Base-by-base conservation (phyloP, 2,888 invertebrate species). In the Schizaphis graminum region DNA sequence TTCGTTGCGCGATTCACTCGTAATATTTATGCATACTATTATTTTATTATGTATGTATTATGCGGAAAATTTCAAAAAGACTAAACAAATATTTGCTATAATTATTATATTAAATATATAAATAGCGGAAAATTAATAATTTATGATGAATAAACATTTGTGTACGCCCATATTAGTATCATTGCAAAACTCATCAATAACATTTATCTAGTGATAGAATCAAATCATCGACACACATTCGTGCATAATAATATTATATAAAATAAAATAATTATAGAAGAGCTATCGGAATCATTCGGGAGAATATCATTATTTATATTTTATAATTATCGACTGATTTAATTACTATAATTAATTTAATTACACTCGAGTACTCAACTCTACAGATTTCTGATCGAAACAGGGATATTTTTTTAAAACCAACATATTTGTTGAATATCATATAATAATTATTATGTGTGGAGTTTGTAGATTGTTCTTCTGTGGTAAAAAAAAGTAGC, bases 151-250 rank as follows among this genome's bases (percentile, higher is more conserved):
- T 49, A 67, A 90, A 67, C 24, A 90, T 35, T 53, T 44, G 13
- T 89, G 8, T 61, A 89, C 57, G 89, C 3, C 44, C 2, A 86
- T 85, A 85, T 44, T 77, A 86, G 47, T 86, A n/a, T 49, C 67
- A 49, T n/a, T 21, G 35, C 11, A 86, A 16, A 90, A n/a, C 67
- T 77, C 67, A 90, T 90, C 90, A 90, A 90, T 90, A 90, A 67
- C 24, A 90, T 67, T 67, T 67, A 90, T 67, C 47, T 77, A 49
- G 67, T 5, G 67, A 24, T 35, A 49, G 77, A 49, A 90, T 90
- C 90, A 44, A 90, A 90, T 77, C 49, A 47, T 77, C 24, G 26
- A 35, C 35, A 49, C 67, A 26, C 57, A 35, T 35, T 77, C 21
- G 21, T 35, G 77, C 35, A 77, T 35, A 77, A 35, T 77, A 77